These are phyloP conservation scores for Chinchilla lanigera DNA, from an alignment of 2,113 vertebrate species.

Conservation along the genomic window DNA sequence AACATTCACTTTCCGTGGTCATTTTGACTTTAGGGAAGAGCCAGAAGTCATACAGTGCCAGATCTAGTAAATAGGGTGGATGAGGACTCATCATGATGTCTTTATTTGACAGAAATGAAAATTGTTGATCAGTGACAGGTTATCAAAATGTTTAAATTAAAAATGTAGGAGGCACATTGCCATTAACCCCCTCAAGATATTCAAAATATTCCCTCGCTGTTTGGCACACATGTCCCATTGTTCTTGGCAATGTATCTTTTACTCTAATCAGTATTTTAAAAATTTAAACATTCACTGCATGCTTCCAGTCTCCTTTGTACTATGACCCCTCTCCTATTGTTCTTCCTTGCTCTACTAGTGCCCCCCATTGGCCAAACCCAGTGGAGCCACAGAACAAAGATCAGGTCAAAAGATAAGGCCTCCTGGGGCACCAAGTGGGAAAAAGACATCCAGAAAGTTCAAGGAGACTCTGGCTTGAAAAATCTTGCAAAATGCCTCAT, in stretches of 20 bases:
- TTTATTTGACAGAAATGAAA: neutral
- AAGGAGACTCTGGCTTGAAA: too few relatives aligned
- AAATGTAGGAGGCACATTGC: neutral
- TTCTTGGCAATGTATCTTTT: neutral
- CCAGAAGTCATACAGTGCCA: neutral
- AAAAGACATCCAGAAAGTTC: neutral
- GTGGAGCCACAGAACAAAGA: neutral
- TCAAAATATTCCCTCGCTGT: neutral
- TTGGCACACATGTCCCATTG: neutral
- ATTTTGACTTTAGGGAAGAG: neutral
- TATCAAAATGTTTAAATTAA: neutral
- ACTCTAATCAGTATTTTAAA: neutral
- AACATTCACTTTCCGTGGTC: neutral
- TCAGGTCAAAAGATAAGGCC: constrained; percentile 16
- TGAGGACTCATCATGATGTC: neutral
- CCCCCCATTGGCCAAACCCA: neutral
- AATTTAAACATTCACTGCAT: neutral
- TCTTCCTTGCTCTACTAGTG: neutral
- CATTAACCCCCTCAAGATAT: neutral
- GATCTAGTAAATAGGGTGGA: neutral
- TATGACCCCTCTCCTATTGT: neutral
- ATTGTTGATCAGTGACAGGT: neutral
- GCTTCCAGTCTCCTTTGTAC: neutral
- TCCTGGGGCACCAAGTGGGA: neutral
- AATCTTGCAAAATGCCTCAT: neutral